These are phyloP conservation scores for Hydrotaea cyrtoneurina DNA, from an alignment of 2,888 invertebrate genomes.

Conservation along the genomic window DNA sequence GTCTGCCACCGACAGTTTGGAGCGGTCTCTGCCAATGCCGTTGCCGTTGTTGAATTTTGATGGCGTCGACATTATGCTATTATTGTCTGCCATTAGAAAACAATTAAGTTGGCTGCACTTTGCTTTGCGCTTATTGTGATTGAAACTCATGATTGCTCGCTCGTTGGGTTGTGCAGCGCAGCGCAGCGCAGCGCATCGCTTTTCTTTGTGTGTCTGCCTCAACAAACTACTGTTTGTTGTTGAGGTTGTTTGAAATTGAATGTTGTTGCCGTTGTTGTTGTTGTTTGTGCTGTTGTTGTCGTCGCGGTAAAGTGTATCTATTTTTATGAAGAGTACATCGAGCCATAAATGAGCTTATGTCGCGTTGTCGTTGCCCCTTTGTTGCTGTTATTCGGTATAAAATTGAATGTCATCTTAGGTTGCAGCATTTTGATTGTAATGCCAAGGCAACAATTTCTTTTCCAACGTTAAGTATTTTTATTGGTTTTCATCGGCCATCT, in stretches of 20 bases:
- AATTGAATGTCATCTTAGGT: constrained; percentile 41
- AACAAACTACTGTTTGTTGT: constrained; percentile 47
- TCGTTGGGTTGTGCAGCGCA: constrained; percentile 37
- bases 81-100: constrained; percentile 68
- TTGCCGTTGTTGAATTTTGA: constrained; percentile 56
- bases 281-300: constrained; percentile 21
- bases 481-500: constrained; percentile 16
- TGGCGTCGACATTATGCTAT: constrained; percentile 65
- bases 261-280: constrained; percentile 20
- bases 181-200: too few relatives aligned
- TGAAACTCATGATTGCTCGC: constrained; percentile 64
- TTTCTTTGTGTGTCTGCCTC: constrained; percentile 17
- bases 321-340: constrained; percentile 40
- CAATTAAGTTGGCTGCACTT: constrained; percentile 69
- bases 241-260: constrained; percentile 3
- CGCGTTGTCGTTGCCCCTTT: not conserved
- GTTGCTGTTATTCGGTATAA: not conserved
- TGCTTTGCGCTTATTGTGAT: constrained; percentile 67
- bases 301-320: constrained; percentile 41
- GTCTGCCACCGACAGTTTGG: not conserved
- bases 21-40: constrained; percentile 15
- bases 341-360: constrained; percentile 55
- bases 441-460: constrained; percentile 26
- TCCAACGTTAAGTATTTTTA: constrained; percentile 35
- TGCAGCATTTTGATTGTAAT: constrained; percentile 21